A percentile compares a stretch with the other conserved stretches of the same genome.
Evolutionary conservation across 2,888 invertebrate genomes (phyloP).

Genomic region (Endomychus coccineus): DNA sequence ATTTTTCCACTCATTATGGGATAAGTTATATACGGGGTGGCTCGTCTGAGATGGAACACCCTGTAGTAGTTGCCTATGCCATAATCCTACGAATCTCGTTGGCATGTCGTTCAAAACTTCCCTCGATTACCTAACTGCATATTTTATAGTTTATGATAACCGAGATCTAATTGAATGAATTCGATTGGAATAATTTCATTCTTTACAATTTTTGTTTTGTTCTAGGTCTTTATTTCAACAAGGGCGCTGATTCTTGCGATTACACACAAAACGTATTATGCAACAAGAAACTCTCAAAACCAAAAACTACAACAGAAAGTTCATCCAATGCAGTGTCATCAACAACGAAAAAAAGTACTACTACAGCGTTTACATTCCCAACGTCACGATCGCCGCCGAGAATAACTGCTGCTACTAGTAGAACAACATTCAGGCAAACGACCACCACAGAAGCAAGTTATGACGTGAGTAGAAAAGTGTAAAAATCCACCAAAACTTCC

Average conservation of each 20-base stretch:
- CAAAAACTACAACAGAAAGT: constrained; percentile 41
- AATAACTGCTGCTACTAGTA: constrained; percentile 41
- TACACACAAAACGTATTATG: constrained; percentile 83
- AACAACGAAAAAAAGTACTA: constrained; percentile 42
- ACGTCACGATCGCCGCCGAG: constrained; percentile 35
- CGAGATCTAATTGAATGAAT: too few relatives aligned
- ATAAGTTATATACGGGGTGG: too few relatives aligned
- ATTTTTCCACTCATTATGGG: too few relatives aligned
- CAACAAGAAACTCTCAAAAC: constrained; percentile 53
- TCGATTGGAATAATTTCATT: constrained; percentile 2
- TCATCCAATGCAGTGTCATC: constrained; percentile 40
- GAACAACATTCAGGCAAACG: constrained; percentile 34
- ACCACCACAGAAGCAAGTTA: constrained; percentile 37
- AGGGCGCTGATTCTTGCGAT: constrained; percentile 86
- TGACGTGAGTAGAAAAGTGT: constrained; percentile 23
- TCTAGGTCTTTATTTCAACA: constrained; percentile 80
- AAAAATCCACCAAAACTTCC: background rate
- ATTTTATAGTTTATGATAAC: too few relatives aligned
- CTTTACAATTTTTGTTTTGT: too few relatives aligned
- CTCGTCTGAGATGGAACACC: too few relatives aligned
- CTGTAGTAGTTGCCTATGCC: too few relatives aligned
- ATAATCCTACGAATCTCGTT: too few relatives aligned
- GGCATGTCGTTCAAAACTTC: too few relatives aligned
- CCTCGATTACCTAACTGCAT: too few relatives aligned
- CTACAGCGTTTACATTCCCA: constrained; percentile 44